Evolutionary conservation across 2,888 invertebrate genomes (phyloP).

Genomic region (Sarcophaga caerulescens): DNA sequence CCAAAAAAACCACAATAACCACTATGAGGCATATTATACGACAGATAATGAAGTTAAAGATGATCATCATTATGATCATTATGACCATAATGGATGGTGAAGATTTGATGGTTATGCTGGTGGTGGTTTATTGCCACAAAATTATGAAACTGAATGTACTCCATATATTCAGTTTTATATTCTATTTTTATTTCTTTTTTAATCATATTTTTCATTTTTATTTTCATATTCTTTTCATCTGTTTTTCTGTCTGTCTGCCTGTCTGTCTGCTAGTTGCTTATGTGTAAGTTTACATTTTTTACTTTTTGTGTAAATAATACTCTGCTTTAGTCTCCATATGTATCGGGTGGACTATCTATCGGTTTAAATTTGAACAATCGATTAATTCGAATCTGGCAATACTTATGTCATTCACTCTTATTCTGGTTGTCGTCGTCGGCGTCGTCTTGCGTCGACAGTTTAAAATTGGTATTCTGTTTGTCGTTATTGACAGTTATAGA

Average conservation of each 20-base stretch:
- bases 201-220: slow-evolving; percentile 34
- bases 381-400: too few relatives aligned
- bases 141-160: slow-evolving; percentile 61
- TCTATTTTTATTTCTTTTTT: slow-evolving; percentile 21
- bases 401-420: too few relatives aligned
- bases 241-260: slow-evolving; percentile 4
- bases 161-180: neutral
- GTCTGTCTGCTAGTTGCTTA: neutral
- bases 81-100: slow-evolving; percentile 19
- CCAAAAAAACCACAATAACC: slow-evolving; percentile 41
- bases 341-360: too few relatives aligned
- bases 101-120: slow-evolving; percentile 5
- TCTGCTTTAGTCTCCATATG: slow-evolving; percentile 34
- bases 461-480: too few relatives aligned
- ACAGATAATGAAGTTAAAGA: neutral
- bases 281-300: neutral
- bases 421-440: too few relatives aligned
- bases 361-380: too few relatives aligned
- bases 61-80: slow-evolving; percentile 14
- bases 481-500: too few relatives aligned
- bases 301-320: slow-evolving; percentile 61
- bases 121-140: slow-evolving; percentile 56
- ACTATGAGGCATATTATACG: slow-evolving; percentile 34
- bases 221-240: slow-evolving; percentile 32
- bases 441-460: too few relatives aligned